Evolutionary conservation across 2,113 vertebrate genomes (phyloP).

Genomic region (Helogale parvula): DNA sequence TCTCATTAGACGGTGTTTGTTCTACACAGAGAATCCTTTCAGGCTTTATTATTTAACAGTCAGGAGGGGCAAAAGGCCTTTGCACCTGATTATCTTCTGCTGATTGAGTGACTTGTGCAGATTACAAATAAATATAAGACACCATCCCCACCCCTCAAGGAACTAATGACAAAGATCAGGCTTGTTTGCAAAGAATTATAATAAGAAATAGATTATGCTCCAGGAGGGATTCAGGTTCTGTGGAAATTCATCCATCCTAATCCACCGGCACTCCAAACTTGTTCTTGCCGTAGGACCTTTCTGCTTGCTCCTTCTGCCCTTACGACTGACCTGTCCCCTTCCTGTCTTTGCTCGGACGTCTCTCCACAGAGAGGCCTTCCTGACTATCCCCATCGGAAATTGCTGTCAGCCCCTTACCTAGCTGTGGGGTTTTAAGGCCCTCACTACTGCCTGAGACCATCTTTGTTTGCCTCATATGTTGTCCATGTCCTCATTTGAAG

Average conservation of each 20-base stretch:
- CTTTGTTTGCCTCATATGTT: not conserved
- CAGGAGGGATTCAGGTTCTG: not conserved
- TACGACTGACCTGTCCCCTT: not conserved
- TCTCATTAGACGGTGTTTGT: not conserved
- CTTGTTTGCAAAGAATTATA: not conserved
- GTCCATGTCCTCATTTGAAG: not conserved
- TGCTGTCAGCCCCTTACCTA: not conserved
- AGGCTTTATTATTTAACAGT: conserved; percentile 22
- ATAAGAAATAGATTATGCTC: not conserved
- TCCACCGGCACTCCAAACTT: too few species aligned
- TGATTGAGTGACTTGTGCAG: conserved; percentile 36
- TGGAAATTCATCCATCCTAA: not conserved
- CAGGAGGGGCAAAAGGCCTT: not conserved
- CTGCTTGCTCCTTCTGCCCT: accelerated
- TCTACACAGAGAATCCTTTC: not conserved
- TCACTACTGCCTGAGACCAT: not conserved
- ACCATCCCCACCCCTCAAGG: not conserved
- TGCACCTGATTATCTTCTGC: conserved; percentile 12
- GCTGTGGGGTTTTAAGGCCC: not conserved
- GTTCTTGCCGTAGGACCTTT: not conserved
- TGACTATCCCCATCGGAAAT: not conserved
- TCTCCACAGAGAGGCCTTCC: not conserved
- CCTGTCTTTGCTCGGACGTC: not conserved
- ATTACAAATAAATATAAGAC: conserved; percentile 40
- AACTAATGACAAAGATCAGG: conserved; percentile 13